A percentile compares a stretch with the other conserved stretches of the same genome.
phyloP scores from a whole-genome alignment of 1,140 invertebrate species.

The Ptiloglossa arizonensis region DNA sequence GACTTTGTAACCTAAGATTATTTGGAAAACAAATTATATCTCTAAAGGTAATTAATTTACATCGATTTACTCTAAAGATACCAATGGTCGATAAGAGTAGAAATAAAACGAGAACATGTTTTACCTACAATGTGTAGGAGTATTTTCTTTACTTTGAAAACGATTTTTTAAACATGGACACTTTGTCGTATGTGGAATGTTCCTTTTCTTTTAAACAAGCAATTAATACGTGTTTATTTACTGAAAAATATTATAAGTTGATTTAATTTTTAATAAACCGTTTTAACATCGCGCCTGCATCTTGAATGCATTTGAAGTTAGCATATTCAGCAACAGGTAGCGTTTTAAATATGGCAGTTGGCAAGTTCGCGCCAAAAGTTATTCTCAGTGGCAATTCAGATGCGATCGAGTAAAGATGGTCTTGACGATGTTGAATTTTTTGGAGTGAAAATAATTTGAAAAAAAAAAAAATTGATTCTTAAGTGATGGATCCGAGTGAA shows the following conservation, averaged over 20 bases:
- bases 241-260: too few relatives aligned
- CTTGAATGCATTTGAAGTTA: not conserved
- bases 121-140: not conserved
- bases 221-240: too few relatives aligned
- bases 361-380: constrained; percentile 20
- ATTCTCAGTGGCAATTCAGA: not conserved
- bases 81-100: not conserved
- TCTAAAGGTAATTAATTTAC: not conserved
- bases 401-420: too few relatives aligned
- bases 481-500: constrained; percentile 90
- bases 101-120: not conserved
- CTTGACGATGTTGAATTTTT: not conserved
- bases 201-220: not conserved
- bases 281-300: not conserved
- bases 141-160: too few relatives aligned
- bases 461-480: not conserved
- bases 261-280: not conserved
- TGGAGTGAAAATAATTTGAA: not conserved
- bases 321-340: constrained; percentile 5
- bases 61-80: too few relatives aligned
- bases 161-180: not conserved
- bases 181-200: not conserved
- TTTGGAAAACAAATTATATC: not conserved
- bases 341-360: not conserved
- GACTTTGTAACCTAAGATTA: not conserved